A percentile compares a stretch with the other conserved stretches of the same genome.
Conservation (phyloP, 1,140 invertebrate species). For the Acromyrmex echinatior region DNA sequence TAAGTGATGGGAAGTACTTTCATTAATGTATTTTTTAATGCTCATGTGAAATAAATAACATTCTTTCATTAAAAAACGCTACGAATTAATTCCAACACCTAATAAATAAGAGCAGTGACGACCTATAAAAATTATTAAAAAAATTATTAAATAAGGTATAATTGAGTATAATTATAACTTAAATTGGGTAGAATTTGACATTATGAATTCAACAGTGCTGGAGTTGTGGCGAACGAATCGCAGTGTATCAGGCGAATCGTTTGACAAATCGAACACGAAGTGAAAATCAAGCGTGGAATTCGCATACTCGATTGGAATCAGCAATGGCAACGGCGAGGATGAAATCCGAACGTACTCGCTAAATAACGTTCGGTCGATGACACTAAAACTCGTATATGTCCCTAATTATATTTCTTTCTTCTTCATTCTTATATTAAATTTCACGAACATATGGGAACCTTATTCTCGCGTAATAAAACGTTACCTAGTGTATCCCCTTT, state of each 20-base stretch:
- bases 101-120: too few species aligned
- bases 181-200: too few species aligned
- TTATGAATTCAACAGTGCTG: too few species aligned
- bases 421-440: background rate
- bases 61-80: too few species aligned
- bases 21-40: too few species aligned
- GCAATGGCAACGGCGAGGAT: background rate
- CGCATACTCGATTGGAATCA: background rate
- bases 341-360: background rate
- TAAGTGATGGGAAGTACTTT: too few species aligned
- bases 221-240: background rate
- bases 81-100: too few species aligned
- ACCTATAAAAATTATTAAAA: too few species aligned
- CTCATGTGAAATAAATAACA: too few species aligned
- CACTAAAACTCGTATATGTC: background rate
- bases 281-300: slow-evolving; percentile 21
- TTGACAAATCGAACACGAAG: background rate
- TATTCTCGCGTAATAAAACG: background rate
- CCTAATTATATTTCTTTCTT: background rate
- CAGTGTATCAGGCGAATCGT: background rate
- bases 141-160: too few species aligned
- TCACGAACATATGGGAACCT: background rate
- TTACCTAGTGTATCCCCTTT: background rate
- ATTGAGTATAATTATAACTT: too few species aligned
- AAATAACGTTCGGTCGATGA: slow-evolving; percentile 6